Percentiles rank a stretch among this genome's conserved stretches.
Evolutionary conservation across 2,113 vertebrate species (phyloP).

Genomic region (Ia io): DNA sequence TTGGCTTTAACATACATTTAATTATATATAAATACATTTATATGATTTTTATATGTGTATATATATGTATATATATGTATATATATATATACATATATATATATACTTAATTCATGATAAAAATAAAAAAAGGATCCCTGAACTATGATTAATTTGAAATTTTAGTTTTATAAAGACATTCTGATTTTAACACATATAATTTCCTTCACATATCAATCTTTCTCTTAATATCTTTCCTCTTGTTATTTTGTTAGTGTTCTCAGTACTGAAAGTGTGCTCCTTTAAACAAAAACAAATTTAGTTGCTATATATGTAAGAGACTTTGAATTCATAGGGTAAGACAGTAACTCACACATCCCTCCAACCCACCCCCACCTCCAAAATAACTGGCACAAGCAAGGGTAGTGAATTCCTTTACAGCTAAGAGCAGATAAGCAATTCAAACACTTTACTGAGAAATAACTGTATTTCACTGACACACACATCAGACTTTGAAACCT

Average conservation of each 20-base stretch:
- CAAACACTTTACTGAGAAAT: neutral
- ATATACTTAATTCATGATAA: neutral
- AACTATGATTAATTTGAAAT: neutral
- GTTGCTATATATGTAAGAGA: neutral
- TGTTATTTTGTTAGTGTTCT: neutral
- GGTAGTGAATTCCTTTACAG: neutral
- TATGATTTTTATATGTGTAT: neutral
- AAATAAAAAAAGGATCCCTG: neutral
- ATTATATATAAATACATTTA: neutral
- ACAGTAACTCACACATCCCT: neutral
- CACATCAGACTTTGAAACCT: neutral
- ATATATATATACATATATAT: neutral
- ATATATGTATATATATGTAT: neutral
- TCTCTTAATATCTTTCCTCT: neutral
- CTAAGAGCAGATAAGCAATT: neutral
- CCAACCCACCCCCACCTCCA: neutral
- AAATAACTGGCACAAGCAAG: neutral
- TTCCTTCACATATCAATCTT: neutral
- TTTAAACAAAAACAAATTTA: constrained; percentile 16
- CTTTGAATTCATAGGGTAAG: neutral
- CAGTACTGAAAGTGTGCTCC: neutral
- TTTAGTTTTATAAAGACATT: constrained; percentile 16
- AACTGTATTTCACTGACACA: neutral
- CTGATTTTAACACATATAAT: neutral
- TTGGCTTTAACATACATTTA: neutral